These are phyloP conservation scores for Syrphus vitripennis DNA, from an alignment of 2,888 invertebrate species.

Conservation along the genomic window DNA sequence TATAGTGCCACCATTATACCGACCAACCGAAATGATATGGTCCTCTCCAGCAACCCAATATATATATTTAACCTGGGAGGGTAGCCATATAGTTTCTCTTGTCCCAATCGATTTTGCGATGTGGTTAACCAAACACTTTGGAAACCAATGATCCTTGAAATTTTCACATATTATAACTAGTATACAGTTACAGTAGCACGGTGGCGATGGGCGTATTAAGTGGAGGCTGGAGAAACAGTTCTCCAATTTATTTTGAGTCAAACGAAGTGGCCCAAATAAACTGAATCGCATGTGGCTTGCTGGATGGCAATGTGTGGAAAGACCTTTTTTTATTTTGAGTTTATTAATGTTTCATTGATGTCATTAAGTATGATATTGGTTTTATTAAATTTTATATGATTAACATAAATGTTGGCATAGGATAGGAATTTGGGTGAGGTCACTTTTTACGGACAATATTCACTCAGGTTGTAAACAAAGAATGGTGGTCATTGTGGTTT, in stretches of 20 bases:
- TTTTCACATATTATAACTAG: conserved; percentile 30
- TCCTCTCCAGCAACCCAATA: neutral
- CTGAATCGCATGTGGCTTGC: conserved; percentile 6
- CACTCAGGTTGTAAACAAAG: no score
- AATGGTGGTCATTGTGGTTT: no score
- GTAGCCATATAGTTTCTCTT: conserved; percentile 46
- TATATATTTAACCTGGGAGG: neutral
- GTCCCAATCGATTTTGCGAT: conserved; percentile 57
- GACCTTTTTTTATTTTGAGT: neutral
- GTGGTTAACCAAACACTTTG: conserved; percentile 66
- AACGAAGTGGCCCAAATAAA: conserved; percentile 37
- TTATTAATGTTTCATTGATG: conserved; percentile 2
- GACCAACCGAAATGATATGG: neutral
- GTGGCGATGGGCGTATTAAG: neutral
- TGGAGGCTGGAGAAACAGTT: neutral
- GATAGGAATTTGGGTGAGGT: neutral
- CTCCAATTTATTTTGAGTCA: conserved; percentile 20
- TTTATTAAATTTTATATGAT: neutral
- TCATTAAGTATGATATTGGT: neutral
- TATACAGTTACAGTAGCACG: neutral
- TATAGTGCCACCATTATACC: neutral
- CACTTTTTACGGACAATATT: no score
- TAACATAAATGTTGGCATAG: neutral
- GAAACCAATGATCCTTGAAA: conserved; percentile 64
- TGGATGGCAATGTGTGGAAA: neutral